Evolutionary conservation across 1,140 invertebrate species (phyloP).

Genomic region (Druon quercuslanigerum): DNA sequence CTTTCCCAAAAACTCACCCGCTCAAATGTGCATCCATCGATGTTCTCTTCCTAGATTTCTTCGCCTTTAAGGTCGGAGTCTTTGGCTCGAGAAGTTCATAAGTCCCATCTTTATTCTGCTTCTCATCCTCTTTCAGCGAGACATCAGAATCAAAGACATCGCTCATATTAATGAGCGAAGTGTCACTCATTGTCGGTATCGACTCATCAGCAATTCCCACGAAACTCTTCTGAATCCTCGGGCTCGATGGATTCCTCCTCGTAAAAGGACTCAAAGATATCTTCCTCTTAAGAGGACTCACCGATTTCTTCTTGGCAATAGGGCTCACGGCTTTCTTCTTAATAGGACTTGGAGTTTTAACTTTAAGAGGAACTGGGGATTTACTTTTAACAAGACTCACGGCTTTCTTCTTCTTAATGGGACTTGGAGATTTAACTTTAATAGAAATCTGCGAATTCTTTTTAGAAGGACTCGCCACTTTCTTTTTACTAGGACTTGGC

Average conservation of each 20-base stretch:
- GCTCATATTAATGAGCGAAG: constrained; percentile 44
- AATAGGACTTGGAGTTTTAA: too few relatives aligned
- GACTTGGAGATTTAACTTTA: too few relatives aligned
- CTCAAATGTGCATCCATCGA: constrained; percentile 37
- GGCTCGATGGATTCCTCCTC: constrained; percentile 34
- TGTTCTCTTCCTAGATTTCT: constrained; percentile 28
- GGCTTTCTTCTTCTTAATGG: too few relatives aligned
- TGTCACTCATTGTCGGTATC: constrained; percentile 49
- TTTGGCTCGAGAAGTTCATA: constrained; percentile 61
- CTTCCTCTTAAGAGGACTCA: constrained; percentile 41
- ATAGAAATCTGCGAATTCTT: too few relatives aligned
- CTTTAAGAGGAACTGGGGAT: too few relatives aligned
- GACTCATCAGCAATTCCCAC: constrained; percentile 47
- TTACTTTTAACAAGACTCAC: too few relatives aligned
- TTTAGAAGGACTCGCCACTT: too few relatives aligned
- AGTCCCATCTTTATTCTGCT: constrained; percentile 45
- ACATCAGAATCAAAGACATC: constrained; percentile 40
- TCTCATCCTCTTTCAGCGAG: constrained; percentile 33
- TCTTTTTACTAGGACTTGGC: too few relatives aligned
- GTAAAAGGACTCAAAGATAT: constrained; percentile 33
- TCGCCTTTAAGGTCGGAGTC: constrained; percentile 44
- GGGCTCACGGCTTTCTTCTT: too few relatives aligned
- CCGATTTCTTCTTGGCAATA: constrained; percentile 36
- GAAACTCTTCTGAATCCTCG: constrained; percentile 3
- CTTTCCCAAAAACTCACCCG: neutral